Conservation (phyloP, 2,113 vertebrate genomes). For the Alexandromys fortis region DNA sequence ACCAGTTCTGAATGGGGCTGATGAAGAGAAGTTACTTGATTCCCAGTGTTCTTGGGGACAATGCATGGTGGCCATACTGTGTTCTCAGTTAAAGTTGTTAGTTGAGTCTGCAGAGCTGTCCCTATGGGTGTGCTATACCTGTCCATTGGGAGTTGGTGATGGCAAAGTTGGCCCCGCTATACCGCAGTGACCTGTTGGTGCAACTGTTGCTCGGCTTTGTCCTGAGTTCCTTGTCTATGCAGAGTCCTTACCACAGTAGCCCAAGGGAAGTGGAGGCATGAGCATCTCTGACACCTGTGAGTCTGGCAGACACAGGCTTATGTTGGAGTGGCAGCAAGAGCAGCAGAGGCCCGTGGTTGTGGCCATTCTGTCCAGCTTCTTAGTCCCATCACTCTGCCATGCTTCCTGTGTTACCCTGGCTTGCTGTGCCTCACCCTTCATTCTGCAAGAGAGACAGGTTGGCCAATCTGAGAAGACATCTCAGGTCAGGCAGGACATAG, state of each 20-base stretch:
- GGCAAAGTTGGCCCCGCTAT: fast-evolving
- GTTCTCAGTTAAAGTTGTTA: fast-evolving
- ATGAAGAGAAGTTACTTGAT: neutral
- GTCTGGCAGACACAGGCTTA: neutral
- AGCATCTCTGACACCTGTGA: fast-evolving
- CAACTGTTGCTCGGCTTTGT: neutral
- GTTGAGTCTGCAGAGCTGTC: neutral
- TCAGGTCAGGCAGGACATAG: neutral
- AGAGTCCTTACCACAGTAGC: neutral
- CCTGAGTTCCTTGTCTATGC: neutral
- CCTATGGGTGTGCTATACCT: neutral
- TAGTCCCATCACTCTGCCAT: neutral
- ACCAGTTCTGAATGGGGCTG: too few species aligned
- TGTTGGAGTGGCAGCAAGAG: neutral
- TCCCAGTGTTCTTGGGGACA: fast-evolving
- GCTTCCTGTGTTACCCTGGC: neutral
- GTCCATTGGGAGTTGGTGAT: neutral
- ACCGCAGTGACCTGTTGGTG: fast-evolving
- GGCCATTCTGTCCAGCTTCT: neutral
- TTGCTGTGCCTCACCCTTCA: fast-evolving
- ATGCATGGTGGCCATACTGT: neutral
- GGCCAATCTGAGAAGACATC: neutral
- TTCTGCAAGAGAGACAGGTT: neutral
- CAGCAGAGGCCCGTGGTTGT: neutral
- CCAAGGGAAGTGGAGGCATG: neutral